Base-by-base conservation (phyloP, 2,888 invertebrate species). In the Sicus ferrugineus region DNA sequence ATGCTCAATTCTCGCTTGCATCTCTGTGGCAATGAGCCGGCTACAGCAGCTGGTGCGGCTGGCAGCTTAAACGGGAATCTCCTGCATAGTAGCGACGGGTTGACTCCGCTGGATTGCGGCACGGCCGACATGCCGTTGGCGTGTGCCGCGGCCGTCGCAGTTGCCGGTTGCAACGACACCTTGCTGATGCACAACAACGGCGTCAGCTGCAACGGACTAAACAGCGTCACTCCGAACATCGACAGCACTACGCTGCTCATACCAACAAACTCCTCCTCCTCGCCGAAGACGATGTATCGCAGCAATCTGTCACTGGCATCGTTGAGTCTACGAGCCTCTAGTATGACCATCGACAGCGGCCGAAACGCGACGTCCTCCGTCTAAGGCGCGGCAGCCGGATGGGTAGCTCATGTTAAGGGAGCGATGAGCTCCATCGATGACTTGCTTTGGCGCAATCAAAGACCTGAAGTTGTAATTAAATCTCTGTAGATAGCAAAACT, bases 1-100 rank as follows among this genome's bases (percentile, higher is more conserved):
- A 87, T 91, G 63, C 87, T 89, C 72, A 89, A 89, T 79, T 91
- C 91, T 58, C 87, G 90, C 61, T 85, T 91, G 71, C 90, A 91
- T 80, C 86, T 91, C 5, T 83, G 79, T 65, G 78, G 77, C 28
- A 75, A 69, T 28, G 73, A 71, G 78, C 77, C 31, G 74, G 4
- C 19, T 3, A 68, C 30, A 73, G 70, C 7, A 73, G 52, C 23
- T 66, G 65, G 31, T 26, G 76, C 21, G 75, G 70, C 11, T 72
- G 76, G 38, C 46, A 65, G 56, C 30, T 50, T 23, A 69, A 62
- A 67, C 21, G 50, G 46, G 58, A 68, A 58, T 30, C 69, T 28
- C 64, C 56, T 69, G 64, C 67, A 23, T 54, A 72, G n/a, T 34
- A 64, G 31, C 65, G 61, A 46, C 23, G 61, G 26, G 9, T 34